Evolutionary conservation across 2,113 vertebrate genomes (phyloP).

Genomic region (Oncorhynchus gorbuscha): DNA sequence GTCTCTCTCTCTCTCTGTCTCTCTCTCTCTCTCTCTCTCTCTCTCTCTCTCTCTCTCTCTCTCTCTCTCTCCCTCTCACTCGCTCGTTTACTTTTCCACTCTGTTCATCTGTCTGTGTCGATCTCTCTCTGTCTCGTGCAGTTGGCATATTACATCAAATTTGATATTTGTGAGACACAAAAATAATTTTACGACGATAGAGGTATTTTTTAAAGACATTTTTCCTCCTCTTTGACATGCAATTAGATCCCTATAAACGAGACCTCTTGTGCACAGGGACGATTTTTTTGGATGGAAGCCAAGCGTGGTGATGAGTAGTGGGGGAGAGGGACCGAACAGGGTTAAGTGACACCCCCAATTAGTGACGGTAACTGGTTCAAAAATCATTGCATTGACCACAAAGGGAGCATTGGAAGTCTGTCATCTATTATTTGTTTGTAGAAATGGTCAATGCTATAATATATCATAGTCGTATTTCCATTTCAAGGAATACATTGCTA

Average conservation of each 20-base stretch:
- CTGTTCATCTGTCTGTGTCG: conserved; percentile 7
- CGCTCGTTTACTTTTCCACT: not conserved
- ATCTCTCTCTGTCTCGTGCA: not conserved
- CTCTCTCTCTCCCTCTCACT: not conserved
- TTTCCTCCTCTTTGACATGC: not conserved
- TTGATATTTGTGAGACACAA: not conserved
- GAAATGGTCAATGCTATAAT: not conserved
- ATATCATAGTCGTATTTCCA: not conserved
- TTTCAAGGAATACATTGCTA: not conserved
- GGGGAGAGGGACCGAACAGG: not conserved
- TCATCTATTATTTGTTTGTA: not conserved
- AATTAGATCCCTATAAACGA: conserved; percentile 5
- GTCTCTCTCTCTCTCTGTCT: conserved; percentile 8
- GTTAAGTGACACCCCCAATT: conserved; percentile 6
- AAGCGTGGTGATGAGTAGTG: not conserved
- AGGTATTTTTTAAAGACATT: not conserved
- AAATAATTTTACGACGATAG: not conserved
- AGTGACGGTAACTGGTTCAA: not conserved
- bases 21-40: not conserved
- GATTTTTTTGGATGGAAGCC: conserved; percentile 5
- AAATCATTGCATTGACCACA: not conserved
- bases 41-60: conserved; percentile 2
- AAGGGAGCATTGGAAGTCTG: not conserved
- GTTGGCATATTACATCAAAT: not conserved
- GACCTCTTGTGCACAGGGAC: not conserved